phyloP scores from a whole-genome alignment of 1,140 invertebrate species.

The Sinella curviseta region DNA sequence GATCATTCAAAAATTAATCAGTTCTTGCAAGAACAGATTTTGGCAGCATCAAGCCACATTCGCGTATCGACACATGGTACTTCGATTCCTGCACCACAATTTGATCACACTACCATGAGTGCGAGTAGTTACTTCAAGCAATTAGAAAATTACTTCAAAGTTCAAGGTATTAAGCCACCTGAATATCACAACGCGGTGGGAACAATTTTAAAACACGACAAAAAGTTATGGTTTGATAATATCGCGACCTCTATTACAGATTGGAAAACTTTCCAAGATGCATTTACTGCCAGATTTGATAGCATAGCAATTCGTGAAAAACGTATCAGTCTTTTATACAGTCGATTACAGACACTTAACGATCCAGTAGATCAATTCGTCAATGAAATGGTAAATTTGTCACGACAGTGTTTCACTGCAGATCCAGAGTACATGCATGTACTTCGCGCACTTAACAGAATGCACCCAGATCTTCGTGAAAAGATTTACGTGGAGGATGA shows the following conservation, averaged over 20 bases:
- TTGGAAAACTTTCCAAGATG: neutral
- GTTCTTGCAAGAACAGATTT: too few relatives aligned
- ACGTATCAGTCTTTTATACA: neutral
- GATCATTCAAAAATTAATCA: too few relatives aligned
- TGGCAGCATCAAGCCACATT: too few relatives aligned
- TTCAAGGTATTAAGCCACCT: neutral
- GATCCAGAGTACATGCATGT: neutral
- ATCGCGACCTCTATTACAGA: neutral
- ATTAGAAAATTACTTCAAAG: too few relatives aligned
- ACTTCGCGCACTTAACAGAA: neutral
- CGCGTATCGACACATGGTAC: too few relatives aligned
- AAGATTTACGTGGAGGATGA: too few relatives aligned
- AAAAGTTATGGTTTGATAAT: neutral
- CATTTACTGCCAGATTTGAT: neutral
- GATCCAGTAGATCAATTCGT: neutral
- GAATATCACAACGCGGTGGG: neutral
- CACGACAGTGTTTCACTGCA: neutral
- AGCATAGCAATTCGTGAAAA: neutral
- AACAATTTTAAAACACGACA: neutral
- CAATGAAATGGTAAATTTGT: neutral
- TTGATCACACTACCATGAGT: too few relatives aligned
- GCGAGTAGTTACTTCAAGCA: too few relatives aligned
- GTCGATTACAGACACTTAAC: neutral
- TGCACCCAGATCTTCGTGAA: neutral
- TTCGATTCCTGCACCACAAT: too few relatives aligned